Evolutionary conservation across 1,140 invertebrate genomes (phyloP), one percentile per base, ranked within the genome.

Genomic region (Hyles euphorbiae): DNA sequence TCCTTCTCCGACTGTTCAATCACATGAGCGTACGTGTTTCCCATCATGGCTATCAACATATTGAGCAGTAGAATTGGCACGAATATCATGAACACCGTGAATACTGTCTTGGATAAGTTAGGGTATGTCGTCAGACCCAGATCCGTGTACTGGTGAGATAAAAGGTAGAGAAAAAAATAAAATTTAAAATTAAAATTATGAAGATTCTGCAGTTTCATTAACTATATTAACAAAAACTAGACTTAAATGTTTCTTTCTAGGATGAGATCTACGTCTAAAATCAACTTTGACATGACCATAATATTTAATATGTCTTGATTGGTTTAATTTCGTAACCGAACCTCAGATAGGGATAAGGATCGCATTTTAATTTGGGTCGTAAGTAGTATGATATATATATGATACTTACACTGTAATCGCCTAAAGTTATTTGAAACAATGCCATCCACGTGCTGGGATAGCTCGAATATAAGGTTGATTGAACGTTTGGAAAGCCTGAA

Each of bases 1-100:
- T 99, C 98, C 83, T 99, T 99, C 85, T 99, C 98, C 50, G 98
- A 99, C 81, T 98, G 97, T 80, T 98, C 96, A 61, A 99, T 99
- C 52, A 99, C 97, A 69, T 98, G 96, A 3, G 98, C 97, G 78
- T 99, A 99, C 0, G 98, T 99, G 83, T 99, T 99, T 9, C 97
- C 97, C 97, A 99, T 99, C 98, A 99, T 99, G 60, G 98, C 98
- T 68, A 99, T 99, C 74, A 99, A 92, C 97, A 99, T 97, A 92
- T 99, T 99, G 3, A 99, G 91, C 67, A 99, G 89, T 11, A 99
- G 89, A 73, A 99, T 98, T 0, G 98, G 98, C 57, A 99, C 97
- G 51, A 99, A 93, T 12, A 99, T 96, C 97, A 99, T 99, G 83
- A 99, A 99, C 36, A 98, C 91, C 0, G 97, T 94, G 83, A 99